phyloP scores from a whole-genome alignment of 2,797 vertebrate genomes.

The Trachurus trachurus region DNA sequence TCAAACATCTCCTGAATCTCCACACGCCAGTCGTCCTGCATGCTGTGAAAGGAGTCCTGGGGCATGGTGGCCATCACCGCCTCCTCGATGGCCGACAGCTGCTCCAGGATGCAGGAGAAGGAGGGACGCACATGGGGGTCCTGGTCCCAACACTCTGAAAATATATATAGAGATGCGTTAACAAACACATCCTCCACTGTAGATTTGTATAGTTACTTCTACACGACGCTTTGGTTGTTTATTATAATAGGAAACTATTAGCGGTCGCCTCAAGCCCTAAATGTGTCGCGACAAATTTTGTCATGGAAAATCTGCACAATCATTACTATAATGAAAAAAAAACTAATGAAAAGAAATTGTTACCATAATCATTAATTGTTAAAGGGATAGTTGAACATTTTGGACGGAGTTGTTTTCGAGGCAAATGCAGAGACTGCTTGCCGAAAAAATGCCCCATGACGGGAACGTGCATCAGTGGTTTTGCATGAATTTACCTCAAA shows the following conservation, averaged over 20 bases:
- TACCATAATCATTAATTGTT: too few species aligned
- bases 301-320: too few species aligned
- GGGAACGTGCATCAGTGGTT: too few species aligned
- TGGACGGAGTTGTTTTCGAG: too few species aligned
- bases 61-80: constrained; percentile 96
- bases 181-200: neutral
- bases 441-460: too few species aligned
- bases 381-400: too few species aligned
- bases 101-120: constrained; percentile 95
- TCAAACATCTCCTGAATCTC: constrained; percentile 99
- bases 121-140: constrained; percentile 96
- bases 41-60: constrained; percentile 97
- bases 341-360: too few species aligned
- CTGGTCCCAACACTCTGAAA: constrained; percentile 96
- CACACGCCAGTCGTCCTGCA: constrained; percentile 98
- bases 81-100: constrained; percentile 94
- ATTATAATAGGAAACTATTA: neutral
- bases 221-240: neutral
- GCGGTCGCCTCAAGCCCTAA: neutral
- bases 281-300: neutral
- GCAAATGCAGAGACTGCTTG: too few species aligned
- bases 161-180: neutral
- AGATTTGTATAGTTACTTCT: neutral
- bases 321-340: too few species aligned
- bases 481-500: too few species aligned